Evolutionary conservation across 2,888 invertebrate species (phyloP), one percentile per base, ranked within the genome.

Genomic region (Galeopsomyia nigrocyanea): DNA sequence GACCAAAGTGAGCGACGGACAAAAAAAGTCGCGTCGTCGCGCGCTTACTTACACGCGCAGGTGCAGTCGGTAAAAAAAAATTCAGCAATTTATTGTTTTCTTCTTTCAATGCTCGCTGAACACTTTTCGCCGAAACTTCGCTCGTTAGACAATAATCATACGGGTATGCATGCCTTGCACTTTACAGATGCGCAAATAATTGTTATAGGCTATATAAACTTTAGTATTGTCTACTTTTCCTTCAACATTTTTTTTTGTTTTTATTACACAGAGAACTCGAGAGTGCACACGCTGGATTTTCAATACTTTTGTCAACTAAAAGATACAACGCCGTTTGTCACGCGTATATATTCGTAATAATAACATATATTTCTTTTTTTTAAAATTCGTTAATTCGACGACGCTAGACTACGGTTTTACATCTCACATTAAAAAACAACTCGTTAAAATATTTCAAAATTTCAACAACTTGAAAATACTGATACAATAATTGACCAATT

Each of bases 151-250:
- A 65, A 19, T 71, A 70, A 70, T 50, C 39, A 22, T 66, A 67
- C 56, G 19, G 26, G 56, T 51, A 26, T 56, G n/a, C 58, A 66
- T 50, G 66, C 61, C 47, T 61, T 22, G 53, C 60, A 46, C 49
- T 14, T 70, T 47, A 14, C 51, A 46, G 51, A 55, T 62, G 26
- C 46, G 51, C 51, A 62, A 57, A 57, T 46, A 62, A 71, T 26
- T 39, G 39, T 66, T 56, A n/a, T 57, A 64, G 39, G 62, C 66
- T 73, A 39, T 73, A 39, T 67, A 72, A 76, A 72, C 61, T 56
- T 72, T 69, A 73, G 72, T 77, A 76, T 74, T 70, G 73, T 73
- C 73, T 65, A 60, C 55, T 63, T 70, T 47, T 57, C 46, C 17
- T 65, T 50, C 10, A 39, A n/a, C n/a, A n/a, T n/a, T n/a, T n/a